These are phyloP conservation scores for Galbula dea DNA, from an alignment of 2,113 vertebrate species.

Conservation along the genomic window DNA sequence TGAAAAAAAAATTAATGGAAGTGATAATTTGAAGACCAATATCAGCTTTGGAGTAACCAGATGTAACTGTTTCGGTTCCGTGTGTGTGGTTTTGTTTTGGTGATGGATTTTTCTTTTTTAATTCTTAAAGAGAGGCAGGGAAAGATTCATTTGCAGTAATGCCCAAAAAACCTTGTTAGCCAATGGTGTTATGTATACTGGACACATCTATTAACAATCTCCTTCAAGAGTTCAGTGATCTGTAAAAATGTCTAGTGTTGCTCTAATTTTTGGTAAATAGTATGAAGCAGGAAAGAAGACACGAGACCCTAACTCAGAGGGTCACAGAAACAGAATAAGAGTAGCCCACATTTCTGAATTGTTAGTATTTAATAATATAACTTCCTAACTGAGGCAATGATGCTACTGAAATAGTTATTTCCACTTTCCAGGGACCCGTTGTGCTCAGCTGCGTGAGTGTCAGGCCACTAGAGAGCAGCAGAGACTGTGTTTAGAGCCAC, in stretches of 20 bases:
- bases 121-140: background rate
- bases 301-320: background rate
- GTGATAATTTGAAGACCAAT: background rate
- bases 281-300: background rate
- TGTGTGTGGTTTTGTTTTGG: too few relatives aligned
- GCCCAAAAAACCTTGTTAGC: background rate
- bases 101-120: background rate
- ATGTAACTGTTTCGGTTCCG: background rate
- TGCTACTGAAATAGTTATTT: fast-evolving
- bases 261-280: background rate
- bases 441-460: background rate
- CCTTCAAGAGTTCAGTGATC: background rate
- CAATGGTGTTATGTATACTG: too few relatives aligned
- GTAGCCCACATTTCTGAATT: background rate
- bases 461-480: constrained; percentile 40
- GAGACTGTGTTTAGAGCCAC: constrained; percentile 25
- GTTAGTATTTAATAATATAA: fast-evolving
- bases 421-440: background rate
- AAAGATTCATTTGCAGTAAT: background rate
- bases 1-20: background rate
- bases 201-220: background rate
- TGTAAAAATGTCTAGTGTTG: background rate
- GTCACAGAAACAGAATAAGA: background rate
- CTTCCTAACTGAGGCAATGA: fast-evolving
- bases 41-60: background rate